Conservation (phyloP, 53 echinoderm and acorn worm species). For the Hippasteria phrygiana region DNA sequence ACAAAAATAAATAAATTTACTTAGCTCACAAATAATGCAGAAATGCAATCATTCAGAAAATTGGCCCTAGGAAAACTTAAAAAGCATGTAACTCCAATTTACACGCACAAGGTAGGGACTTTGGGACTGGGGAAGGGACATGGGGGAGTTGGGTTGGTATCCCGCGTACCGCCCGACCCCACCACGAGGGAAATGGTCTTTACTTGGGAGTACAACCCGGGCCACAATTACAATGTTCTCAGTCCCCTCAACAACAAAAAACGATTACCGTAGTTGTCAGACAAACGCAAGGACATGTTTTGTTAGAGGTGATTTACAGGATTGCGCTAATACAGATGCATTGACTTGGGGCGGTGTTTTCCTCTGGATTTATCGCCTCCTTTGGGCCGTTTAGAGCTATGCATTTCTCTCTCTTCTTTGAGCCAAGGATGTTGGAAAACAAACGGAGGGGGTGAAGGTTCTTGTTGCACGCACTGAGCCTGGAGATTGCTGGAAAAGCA, state of each 20-base stretch:
- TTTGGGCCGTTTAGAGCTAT: conserved; percentile 23
- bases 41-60: too few relatives aligned
- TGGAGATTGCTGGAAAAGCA: too few relatives aligned
- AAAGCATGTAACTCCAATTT: too few relatives aligned
- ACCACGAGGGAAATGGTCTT: background rate
- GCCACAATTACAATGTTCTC: conserved; percentile 3
- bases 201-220: background rate
- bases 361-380: background rate
- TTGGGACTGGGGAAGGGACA: too few relatives aligned
- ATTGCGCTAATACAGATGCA: conserved; percentile 19
- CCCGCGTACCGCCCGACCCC: too few relatives aligned
- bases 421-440: conserved; percentile 31
- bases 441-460: background rate
- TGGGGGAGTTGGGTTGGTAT: too few relatives aligned
- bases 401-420: conserved; percentile 18
- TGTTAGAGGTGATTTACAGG: conserved; percentile 19
- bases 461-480: background rate
- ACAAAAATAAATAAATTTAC: too few relatives aligned
- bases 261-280: conserved; percentile 23
- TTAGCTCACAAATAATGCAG: too few relatives aligned
- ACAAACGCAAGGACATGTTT: conserved; percentile 48
- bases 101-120: too few relatives aligned
- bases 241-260: too few relatives aligned
- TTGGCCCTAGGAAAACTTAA: too few relatives aligned
- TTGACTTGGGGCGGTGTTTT: conserved; percentile 22